Base-by-base conservation (phyloP, 23 tunicate genomes). In the Corella eumyota region DNA sequence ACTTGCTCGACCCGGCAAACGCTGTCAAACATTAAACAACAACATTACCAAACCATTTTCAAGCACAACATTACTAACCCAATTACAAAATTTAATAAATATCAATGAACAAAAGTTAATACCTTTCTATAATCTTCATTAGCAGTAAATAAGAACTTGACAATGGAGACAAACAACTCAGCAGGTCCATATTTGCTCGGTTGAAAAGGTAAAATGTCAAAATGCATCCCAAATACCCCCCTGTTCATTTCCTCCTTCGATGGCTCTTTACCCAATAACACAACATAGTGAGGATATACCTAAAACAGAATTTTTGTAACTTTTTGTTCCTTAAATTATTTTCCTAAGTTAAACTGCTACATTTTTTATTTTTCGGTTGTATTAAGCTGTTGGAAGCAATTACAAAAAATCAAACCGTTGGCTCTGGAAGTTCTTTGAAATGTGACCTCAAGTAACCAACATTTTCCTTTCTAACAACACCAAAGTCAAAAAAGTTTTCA, bases 51-150 rank as follows among this genome's bases (percentile, higher is more conserved):
- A 40, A 40, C 15, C n/a, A n/a, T n/a, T n/a, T n/a, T n/a, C n/a
- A n/a, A n/a, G n/a, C n/a, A n/a, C 15, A 11, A 40, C 15, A 15
- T 40, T 40, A 40, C 48, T 40, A 9, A 40, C 48, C 13, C 15
- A 11, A 40, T 40, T 9, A 40, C 48, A 15, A 9, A 9, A 40
- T 40, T 40, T 9, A 11, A 15, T 40, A n/a, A n/a, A n/a, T 15
- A 40, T 40, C 48, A 40, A 11, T 40, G 13, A 9, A 40, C 15
- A 9, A 36, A 22, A 22, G 4, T 30, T 56, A 44, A 61, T 67
- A 88, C 96, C 58, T 73, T 54, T 68, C 96, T 61, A 69, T 67
- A 79, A 60, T 88, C 96, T 50, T 67, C 78, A 58, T 88, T 88
- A 21, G 72, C 74, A 17, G 80, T 68, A 36, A 78, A 71, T 30